Conservation (phyloP, 2,113 vertebrate species). For the Ariopsis seemanni region DNA sequence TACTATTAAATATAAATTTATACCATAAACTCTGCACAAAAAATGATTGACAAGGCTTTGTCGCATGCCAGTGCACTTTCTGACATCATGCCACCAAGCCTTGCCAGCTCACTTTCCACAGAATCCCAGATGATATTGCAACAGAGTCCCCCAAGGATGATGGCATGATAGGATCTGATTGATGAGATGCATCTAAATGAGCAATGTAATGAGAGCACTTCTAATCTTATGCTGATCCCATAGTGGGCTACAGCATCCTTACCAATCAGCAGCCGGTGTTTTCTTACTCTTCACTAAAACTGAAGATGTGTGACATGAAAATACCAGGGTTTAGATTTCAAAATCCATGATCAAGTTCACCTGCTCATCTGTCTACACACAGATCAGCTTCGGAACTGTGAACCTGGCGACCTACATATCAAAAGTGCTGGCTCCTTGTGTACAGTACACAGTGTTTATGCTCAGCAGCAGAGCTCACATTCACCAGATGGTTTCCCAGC, state of each 20-base stretch:
- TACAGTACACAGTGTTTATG: conserved; percentile 30
- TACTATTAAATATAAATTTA: no score
- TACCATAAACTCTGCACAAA: no score
- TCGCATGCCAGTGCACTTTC: background rate
- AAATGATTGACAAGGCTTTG: conserved; percentile 10
- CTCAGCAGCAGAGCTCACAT: conserved; percentile 35
- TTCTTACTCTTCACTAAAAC: background rate
- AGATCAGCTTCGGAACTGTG: conserved; percentile 9
- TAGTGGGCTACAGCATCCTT: background rate
- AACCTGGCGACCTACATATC: conserved; percentile 49
- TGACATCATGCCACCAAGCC: background rate
- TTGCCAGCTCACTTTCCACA: conserved; percentile 22
- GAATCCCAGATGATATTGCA: conserved; percentile 7
- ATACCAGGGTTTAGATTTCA: conserved; percentile 25
- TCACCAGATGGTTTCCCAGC: conserved; percentile 50
- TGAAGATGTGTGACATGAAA: background rate
- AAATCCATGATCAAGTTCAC: background rate
- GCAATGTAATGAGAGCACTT: conserved; percentile 18
- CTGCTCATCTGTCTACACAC: background rate
- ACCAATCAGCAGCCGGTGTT: background rate
- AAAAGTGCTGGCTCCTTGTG: conserved; percentile 27
- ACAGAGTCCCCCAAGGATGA: background rate
- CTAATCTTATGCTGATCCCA: conserved; percentile 20
- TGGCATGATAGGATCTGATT: conserved; percentile 36
- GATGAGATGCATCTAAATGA: conserved; percentile 33